Evolutionary conservation across 2,888 invertebrate genomes (phyloP).

Genomic region (Metallyticus violacea): DNA sequence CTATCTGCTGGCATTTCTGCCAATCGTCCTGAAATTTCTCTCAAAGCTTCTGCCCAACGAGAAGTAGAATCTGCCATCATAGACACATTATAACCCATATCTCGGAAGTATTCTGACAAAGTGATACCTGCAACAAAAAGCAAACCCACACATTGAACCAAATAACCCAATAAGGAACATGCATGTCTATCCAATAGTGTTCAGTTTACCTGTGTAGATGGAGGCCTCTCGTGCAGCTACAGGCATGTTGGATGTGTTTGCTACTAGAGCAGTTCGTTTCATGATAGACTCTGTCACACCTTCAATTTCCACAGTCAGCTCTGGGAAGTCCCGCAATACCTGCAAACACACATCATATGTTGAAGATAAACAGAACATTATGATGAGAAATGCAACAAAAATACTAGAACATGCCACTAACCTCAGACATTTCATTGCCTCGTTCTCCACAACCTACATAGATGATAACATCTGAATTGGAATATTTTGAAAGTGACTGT

Average conservation of each 20-base stretch:
- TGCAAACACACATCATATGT: conserved; percentile 23
- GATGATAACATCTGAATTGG: conserved; percentile 98
- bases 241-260: conserved; percentile 99
- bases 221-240: conserved; percentile 99
- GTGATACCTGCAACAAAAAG: conserved; percentile 73
- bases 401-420: conserved; percentile 34
- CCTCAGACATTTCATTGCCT: conserved; percentile 99
- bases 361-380: neutral
- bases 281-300: conserved; percentile 97
- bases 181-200: neutral
- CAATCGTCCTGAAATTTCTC: conserved; percentile 98
- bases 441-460: conserved; percentile 99
- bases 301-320: conserved; percentile 94
- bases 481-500: conserved; percentile 98
- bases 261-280: conserved; percentile 98
- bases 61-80: conserved; percentile 99
- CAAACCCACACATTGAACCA: neutral
- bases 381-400: neutral
- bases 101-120: conserved; percentile 98
- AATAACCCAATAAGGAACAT: too few species aligned
- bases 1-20: conserved; percentile 99
- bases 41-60: conserved; percentile 99
- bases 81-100: conserved; percentile 99
- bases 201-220: conserved; percentile 83
- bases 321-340: conserved; percentile 97